These are phyloP conservation scores for Neelides sp. DNA, from an alignment of 1,140 invertebrate species.

Conservation along the genomic window DNA sequence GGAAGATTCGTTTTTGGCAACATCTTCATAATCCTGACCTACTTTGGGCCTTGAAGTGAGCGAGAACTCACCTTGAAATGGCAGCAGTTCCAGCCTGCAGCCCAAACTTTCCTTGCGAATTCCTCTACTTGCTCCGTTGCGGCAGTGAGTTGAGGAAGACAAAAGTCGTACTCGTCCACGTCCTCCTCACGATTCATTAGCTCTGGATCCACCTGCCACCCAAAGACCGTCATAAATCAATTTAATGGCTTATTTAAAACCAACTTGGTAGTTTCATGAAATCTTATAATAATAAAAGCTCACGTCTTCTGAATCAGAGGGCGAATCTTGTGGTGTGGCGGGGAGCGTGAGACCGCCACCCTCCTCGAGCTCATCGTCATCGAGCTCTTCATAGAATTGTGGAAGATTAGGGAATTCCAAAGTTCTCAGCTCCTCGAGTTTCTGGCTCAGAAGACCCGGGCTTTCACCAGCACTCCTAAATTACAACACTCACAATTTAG, in stretches of 20 bases:
- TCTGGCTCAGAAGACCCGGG: constrained; percentile 6
- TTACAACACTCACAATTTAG: not conserved
- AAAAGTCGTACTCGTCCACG: constrained; percentile 30
- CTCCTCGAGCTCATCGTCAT: constrained; percentile 33
- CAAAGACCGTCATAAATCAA: not conserved
- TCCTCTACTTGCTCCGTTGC: constrained; percentile 88
- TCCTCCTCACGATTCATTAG: constrained; percentile 30
- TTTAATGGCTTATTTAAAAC: not conserved
- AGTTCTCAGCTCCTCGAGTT: constrained; percentile 13
- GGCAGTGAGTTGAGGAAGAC: constrained; percentile 29
- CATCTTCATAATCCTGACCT: no score
- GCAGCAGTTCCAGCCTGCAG: constrained; percentile 84
- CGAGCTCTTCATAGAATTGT: constrained; percentile 29
- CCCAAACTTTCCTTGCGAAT: constrained; percentile 83
- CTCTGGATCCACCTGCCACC: constrained; percentile 28
- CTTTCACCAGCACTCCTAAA: constrained; percentile 15
- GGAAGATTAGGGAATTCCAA: constrained; percentile 21
- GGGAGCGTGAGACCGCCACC: constrained; percentile 28
- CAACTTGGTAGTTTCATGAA: not conserved
- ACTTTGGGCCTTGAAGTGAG: not conserved
- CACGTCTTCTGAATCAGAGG: constrained; percentile 27
- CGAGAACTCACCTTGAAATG: constrained; percentile 49
- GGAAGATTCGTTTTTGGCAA: no score
- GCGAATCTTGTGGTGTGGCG: constrained; percentile 25
- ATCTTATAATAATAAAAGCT: constrained; percentile 3